These are phyloP conservation scores for Potorous gilbertii DNA, from an alignment of 2,797 vertebrate genomes.

Conservation along the genomic window DNA sequence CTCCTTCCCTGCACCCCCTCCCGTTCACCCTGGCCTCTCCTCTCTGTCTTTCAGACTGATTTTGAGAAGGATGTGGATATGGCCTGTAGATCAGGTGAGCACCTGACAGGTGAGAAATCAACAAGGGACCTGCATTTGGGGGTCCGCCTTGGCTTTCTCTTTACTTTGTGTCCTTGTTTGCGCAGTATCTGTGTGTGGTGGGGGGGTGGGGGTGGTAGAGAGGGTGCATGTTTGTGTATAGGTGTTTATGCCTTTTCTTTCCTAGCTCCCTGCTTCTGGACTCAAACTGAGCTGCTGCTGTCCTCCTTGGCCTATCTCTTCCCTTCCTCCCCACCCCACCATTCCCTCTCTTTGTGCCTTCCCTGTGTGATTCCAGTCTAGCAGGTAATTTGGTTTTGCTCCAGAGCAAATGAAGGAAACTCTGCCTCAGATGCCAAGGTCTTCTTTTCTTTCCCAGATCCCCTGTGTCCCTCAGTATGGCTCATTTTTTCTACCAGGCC, in stretches of 20 bases:
- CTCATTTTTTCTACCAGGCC: neutral
- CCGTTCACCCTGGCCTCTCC: slow-evolving; percentile 42
- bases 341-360: neutral
- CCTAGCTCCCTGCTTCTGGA: neutral
- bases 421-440: neutral
- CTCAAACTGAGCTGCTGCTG: neutral
- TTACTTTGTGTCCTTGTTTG: slow-evolving; percentile 44
- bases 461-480: neutral
- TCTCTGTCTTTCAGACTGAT: slow-evolving; percentile 93
- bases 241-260: rapidly evolving
- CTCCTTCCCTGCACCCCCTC: neutral
- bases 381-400: neutral
- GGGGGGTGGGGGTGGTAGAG: slow-evolving; percentile 47
- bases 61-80: slow-evolving; percentile 99
- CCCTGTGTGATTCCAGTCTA: neutral
- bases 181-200: slow-evolving; percentile 37
- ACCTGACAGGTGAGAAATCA: slow-evolving; percentile 88
- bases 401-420: neutral
- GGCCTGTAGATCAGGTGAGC: slow-evolving; percentile 98
- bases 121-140: slow-evolving; percentile 82
- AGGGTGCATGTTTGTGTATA: neutral
- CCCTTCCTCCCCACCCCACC: neutral
- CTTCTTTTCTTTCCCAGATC: neutral
- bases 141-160: slow-evolving; percentile 81
- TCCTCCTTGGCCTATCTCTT: neutral